Base-by-base conservation (phyloP, 2,113 vertebrate species). In the Notarius lentiginosus region DNA sequence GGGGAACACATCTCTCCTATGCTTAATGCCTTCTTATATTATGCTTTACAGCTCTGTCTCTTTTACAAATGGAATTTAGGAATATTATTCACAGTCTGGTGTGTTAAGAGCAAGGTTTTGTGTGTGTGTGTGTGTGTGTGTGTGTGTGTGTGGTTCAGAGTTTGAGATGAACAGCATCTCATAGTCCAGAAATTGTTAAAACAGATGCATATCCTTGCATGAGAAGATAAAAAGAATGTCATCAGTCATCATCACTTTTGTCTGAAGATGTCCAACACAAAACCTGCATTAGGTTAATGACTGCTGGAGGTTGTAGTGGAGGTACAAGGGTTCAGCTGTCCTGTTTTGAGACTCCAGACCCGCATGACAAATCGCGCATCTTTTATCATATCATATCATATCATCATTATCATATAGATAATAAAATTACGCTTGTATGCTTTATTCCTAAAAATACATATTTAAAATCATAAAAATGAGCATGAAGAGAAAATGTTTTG, bases 1-100 rank as follows among this genome's bases (percentile, higher is more conserved):
- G 83, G 79, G 47, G 24, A 87, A 92, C 76, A 80, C 75, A 89
- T 79, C 66, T 70, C 72, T 72, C 60, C 66, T 51, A 58, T 86
- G 89, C 89, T 88, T 88, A 87, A 81, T 86, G 75, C 56, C 56
- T 72, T 27, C 6, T 82, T 84, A 91, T 91, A 88, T 92, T 89
- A 89, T 88, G 72, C 88, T 89, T 84, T 86, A 85, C 84, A 72
- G 66, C 51, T 53, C 70, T 84, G 79, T 81, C 86, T 87, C 53
- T 76, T 27, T 66, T 84, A 88, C 87, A 79, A 89, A 86, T 88
- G 88, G 49, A 41, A 61, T 76, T 75, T 72, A 88, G 70, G 49
- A 55, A 77, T 86, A 80, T 84, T 88, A 88, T 90, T 90, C 58
- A 91, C 89, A 65, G 83, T 51, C 68, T 24, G 56, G 9, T 79